These are phyloP conservation scores for Pseudonaja textilis DNA, from an alignment of 2,113 vertebrate genomes.

Conservation along the genomic window DNA sequence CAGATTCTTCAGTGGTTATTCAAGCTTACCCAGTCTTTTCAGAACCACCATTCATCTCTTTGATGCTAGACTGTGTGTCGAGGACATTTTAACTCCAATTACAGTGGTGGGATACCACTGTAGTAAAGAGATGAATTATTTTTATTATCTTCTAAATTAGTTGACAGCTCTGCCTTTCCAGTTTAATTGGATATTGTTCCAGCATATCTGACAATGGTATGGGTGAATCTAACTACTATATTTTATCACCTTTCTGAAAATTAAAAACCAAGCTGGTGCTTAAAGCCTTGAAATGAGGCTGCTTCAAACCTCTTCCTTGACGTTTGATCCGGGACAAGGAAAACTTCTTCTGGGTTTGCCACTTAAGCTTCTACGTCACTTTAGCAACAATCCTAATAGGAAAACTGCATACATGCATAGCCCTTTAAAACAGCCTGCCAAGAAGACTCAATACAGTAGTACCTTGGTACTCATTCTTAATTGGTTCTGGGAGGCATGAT, in stretches of 20 bases:
- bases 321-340: background rate
- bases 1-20: background rate
- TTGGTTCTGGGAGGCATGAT: no score
- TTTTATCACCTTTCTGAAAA: background rate
- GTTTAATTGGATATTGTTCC: background rate
- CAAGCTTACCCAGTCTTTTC: conserved; percentile 3
- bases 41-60: background rate
- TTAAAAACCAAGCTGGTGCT: background rate
- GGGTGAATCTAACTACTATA: background rate
- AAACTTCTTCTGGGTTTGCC: background rate
- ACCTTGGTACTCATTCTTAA: no score
- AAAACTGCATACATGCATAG: background rate
- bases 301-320: background rate
- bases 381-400: background rate
- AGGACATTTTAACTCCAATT: conserved; percentile 1
- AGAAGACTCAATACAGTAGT: background rate
- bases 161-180: background rate
- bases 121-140: conserved; percentile 1
- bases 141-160: background rate
- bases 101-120: background rate
- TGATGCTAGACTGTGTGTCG: background rate
- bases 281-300: background rate
- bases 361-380: background rate
- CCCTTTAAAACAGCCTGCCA: background rate
- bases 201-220: background rate